phyloP scores from a whole-genome alignment of 2,113 vertebrate genomes.

The Cathartes aura region DNA sequence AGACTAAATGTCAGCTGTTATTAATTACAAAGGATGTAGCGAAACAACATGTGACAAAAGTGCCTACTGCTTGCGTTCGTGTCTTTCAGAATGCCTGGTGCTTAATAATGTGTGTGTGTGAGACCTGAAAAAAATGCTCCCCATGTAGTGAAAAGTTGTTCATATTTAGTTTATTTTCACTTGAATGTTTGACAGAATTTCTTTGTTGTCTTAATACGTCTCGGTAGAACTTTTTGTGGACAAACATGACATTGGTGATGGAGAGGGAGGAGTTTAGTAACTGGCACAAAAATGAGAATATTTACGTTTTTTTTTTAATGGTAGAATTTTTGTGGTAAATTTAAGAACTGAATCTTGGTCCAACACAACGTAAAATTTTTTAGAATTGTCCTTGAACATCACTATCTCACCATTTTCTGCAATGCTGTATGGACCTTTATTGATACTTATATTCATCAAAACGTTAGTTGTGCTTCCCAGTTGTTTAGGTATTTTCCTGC shows the following conservation, averaged over 20 bases:
- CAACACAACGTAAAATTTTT: background rate
- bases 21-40: background rate
- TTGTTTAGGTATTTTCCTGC: background rate
- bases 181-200: background rate
- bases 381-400: background rate
- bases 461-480: background rate
- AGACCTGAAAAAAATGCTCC: background rate
- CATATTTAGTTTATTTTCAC: background rate
- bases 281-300: background rate
- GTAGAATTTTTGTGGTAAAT: background rate
- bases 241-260: background rate
- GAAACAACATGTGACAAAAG: background rate
- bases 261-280: background rate
- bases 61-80: background rate
- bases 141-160: background rate
- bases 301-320: background rate
- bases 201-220: background rate
- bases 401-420: background rate
- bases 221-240: background rate
- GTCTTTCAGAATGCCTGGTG: background rate
- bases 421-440: background rate
- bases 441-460: background rate
- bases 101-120: background rate
- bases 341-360: background rate
- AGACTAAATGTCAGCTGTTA: background rate